These are phyloP conservation scores for Scleropages formosus DNA, from an alignment of 2,797 vertebrate genomes.

Conservation along the genomic window DNA sequence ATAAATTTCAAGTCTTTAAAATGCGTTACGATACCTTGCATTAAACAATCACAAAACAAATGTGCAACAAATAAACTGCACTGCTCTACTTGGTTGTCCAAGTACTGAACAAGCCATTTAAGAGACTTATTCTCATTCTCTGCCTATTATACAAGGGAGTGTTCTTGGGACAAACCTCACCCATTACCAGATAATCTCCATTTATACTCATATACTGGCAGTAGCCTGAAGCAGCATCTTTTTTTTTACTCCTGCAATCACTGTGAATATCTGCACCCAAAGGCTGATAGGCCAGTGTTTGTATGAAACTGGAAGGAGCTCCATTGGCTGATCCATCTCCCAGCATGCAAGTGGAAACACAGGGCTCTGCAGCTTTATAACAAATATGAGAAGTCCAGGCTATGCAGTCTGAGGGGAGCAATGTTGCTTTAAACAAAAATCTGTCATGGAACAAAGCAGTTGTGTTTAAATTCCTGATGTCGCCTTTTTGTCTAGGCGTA, in stretches of 20 bases:
- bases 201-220: not conserved
- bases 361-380: conserved; percentile 30
- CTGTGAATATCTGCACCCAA: not conserved
- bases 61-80: not conserved
- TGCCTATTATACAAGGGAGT: conserved; percentile 14
- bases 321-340: conserved; percentile 10
- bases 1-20: not conserved
- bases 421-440: conserved; percentile 43
- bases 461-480: conserved; percentile 68
- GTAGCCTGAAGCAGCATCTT: not conserved
- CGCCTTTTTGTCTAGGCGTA: conserved; percentile 75
- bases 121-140: not conserved
- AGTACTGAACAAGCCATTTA: conserved; percentile 9
- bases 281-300: conserved; percentile 1
- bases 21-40: too few species aligned
- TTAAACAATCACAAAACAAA: too few species aligned
- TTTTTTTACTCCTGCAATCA: not conserved
- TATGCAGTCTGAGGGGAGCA: conserved; percentile 21
- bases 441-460: conserved; percentile 68
- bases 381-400: conserved; percentile 22
- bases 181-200: conserved; percentile 12
- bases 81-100: conserved; percentile 18
- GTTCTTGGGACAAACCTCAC: conserved; percentile 8
- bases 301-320: conserved; percentile 12
- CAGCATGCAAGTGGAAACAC: too few species aligned